These are phyloP conservation scores for Amaurobius ferox DNA, from an alignment of 2,888 invertebrate species.

Conservation along the genomic window DNA sequence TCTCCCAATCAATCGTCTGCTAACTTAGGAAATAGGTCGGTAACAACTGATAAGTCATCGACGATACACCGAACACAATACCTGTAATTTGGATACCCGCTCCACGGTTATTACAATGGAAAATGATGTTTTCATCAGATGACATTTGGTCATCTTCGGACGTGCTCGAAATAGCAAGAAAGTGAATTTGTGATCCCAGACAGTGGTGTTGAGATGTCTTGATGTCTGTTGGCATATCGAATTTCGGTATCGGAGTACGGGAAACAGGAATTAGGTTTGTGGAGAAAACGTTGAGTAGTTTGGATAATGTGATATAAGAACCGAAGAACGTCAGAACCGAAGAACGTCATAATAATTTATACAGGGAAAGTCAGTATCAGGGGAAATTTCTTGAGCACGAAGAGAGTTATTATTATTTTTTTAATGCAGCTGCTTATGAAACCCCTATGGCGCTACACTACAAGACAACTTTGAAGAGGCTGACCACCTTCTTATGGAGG, in stretches of 20 bases:
- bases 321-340: too few species aligned
- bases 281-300: too few species aligned
- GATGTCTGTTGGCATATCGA: not conserved
- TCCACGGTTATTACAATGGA: not conserved
- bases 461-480: too few species aligned
- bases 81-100: not conserved
- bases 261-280: too few species aligned
- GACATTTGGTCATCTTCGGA: not conserved
- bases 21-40: slow-evolving; percentile 6
- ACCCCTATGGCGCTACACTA: too few species aligned
- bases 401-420: too few species aligned
- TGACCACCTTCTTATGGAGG: too few species aligned
- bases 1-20: not conserved
- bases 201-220: not conserved
- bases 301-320: too few species aligned
- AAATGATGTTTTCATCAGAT: not conserved
- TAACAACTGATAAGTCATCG: not conserved
- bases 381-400: too few species aligned
- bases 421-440: too few species aligned
- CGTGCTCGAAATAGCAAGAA: not conserved
- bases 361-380: too few species aligned
- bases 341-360: too few species aligned
- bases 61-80: not conserved
- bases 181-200: not conserved
- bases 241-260: not conserved